A percentile compares a stretch with the other conserved stretches of the same genome.
These are phyloP conservation scores for Pollachius pollachius DNA, from an alignment of 2,113 vertebrate genomes.

Conservation along the genomic window DNA sequence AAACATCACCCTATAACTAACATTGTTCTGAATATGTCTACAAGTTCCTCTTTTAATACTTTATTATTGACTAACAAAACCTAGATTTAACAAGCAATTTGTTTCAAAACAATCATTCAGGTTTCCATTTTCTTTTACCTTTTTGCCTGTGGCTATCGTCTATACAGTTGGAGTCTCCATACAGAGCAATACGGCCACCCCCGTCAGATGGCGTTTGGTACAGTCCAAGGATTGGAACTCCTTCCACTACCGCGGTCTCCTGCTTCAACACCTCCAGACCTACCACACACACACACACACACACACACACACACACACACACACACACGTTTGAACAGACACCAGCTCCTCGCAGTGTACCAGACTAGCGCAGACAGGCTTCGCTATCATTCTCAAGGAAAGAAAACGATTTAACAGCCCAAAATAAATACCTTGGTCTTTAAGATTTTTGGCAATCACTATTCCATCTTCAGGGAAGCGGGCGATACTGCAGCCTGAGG, in stretches of 20 bases:
- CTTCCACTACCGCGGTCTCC: slow-evolving; percentile 88
- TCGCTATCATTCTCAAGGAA: not conserved
- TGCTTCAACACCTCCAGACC: slow-evolving; percentile 96
- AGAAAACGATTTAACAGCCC: not conserved
- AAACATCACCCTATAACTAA: too few species aligned
- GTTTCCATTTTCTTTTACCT: slow-evolving; percentile 66
- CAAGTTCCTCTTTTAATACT: too few species aligned
- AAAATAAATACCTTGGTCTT: slow-evolving; percentile 89
- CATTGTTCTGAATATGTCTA: too few species aligned
- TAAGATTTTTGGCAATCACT: slow-evolving; percentile 92
- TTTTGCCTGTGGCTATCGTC: slow-evolving; percentile 98
- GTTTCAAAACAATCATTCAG: not conserved
- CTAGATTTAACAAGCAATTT: too few species aligned
- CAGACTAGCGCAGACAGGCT: not conserved
- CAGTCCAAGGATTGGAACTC: slow-evolving; percentile 90
- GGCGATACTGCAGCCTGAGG: slow-evolving; percentile 95
- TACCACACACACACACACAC: slow-evolving; percentile 45
- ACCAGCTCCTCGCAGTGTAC: not conserved
- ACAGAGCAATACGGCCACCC: slow-evolving; percentile 89
- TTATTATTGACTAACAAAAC: too few species aligned
- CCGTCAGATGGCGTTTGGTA: slow-evolving; percentile 90
- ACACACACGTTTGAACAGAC: not conserved
- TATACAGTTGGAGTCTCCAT: slow-evolving; percentile 95
- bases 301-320: slow-evolving; percentile 4
- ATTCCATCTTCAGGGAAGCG: slow-evolving; percentile 95